phyloP scores from a whole-genome alignment of 2,888 invertebrate species.

The Sphinx pinastri region DNA sequence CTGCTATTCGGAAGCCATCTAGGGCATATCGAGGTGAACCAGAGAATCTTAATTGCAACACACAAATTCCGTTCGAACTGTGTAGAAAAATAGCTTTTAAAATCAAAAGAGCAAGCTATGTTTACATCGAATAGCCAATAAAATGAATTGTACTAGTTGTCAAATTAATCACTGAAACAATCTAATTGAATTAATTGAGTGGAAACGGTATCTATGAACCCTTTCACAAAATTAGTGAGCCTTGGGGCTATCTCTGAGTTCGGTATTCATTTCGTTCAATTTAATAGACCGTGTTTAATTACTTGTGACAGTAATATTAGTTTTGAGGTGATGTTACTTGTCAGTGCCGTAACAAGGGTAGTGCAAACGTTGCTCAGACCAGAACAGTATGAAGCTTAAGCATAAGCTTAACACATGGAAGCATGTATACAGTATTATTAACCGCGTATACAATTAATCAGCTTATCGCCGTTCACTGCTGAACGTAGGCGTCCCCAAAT shows the following conservation, averaged over 20 bases:
- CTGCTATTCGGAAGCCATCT: not conserved
- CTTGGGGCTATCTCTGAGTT: not conserved
- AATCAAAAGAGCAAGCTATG: not conserved
- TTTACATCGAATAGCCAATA: not conserved
- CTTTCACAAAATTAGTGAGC: not conserved
- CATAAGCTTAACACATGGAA: no score
- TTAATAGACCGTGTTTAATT: not conserved
- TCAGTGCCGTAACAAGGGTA: no score
- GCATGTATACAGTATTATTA: no score
- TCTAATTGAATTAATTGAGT: constrained; percentile 13
- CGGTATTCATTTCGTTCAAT: not conserved
- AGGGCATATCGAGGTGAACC: not conserved
- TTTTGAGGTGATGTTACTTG: no score
- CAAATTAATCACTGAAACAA: constrained; percentile 11
- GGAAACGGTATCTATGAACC: not conserved
- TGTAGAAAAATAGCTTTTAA: not conserved
- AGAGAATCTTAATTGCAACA: constrained; percentile 5
- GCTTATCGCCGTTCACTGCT: no score
- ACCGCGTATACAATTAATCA: no score
- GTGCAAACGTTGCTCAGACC: no score
- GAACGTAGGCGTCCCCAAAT: no score
- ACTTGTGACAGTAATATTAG: no score
- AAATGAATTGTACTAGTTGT: not conserved
- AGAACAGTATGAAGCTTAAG: no score
- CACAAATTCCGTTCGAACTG: not conserved